phyloP scores from a whole-genome alignment of 2,797 vertebrate genomes.

The Florisuga fusca region DNA sequence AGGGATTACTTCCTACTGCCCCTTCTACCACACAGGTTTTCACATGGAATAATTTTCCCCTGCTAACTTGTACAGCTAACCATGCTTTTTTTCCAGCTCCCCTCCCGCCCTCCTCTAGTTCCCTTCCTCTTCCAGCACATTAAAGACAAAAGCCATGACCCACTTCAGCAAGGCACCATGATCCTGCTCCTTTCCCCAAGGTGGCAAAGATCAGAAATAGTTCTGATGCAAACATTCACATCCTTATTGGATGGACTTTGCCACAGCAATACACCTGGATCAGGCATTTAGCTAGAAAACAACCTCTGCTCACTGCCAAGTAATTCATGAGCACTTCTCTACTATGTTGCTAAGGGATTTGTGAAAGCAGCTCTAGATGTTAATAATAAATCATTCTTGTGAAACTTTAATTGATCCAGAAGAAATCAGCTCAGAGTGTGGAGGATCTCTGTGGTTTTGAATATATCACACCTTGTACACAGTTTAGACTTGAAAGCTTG shows the following conservation, averaged over 20 bases:
- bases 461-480: neutral
- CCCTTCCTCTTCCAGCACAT: neutral
- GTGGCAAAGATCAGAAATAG: neutral
- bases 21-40: neutral
- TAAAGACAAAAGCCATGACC: neutral
- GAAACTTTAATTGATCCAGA: slow-evolving; percentile 27
- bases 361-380: neutral
- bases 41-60: neutral
- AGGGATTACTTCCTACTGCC: neutral
- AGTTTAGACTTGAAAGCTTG: neutral
- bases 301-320: neutral
- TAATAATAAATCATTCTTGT: neutral
- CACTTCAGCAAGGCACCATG: neutral
- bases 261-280: neutral
- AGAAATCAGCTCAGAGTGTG: neutral
- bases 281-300: neutral
- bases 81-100: neutral
- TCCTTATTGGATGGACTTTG: neutral
- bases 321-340: neutral
- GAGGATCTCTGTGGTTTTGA: neutral
- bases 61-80: neutral
- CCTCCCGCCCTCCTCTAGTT: rapidly evolving
- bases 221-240: neutral
- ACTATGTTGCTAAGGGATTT: neutral
- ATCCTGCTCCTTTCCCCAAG: neutral